phyloP scores from a whole-genome alignment of 2,797 vertebrate genomes.

The Taeniopygia guttata region DNA sequence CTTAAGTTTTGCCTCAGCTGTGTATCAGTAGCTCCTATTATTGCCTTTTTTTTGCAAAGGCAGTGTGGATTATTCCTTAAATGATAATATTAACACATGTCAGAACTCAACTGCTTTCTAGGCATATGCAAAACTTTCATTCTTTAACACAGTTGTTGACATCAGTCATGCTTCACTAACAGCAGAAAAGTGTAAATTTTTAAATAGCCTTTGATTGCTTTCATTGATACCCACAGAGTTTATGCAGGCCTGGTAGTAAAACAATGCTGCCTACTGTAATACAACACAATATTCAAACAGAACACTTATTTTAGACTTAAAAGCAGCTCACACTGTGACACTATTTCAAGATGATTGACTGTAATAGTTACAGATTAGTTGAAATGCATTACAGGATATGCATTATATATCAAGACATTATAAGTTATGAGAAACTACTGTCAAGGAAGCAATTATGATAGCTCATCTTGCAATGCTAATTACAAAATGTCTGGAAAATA shows the following conservation, averaged over 20 bases:
- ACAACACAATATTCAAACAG: background rate
- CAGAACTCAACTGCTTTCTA: background rate
- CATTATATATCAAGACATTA: constrained; percentile 60
- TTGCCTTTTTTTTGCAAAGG: background rate
- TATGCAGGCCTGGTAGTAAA: background rate
- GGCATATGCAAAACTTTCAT: background rate
- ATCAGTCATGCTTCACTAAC: background rate
- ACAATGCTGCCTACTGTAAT: background rate
- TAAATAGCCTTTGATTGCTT: background rate
- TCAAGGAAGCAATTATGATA: constrained; percentile 56
- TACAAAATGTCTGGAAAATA: constrained; percentile 50
- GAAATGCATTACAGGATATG: constrained; percentile 50
- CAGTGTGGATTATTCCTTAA: background rate
- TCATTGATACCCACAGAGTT: background rate
- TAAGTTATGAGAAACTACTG: constrained; percentile 46
- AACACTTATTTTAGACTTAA: background rate
- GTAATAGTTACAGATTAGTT: constrained; percentile 18
- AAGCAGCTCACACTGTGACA: background rate
- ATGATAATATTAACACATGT: background rate
- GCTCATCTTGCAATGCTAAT: constrained; percentile 47
- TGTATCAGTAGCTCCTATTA: background rate
- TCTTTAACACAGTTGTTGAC: background rate
- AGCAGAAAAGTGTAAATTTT: background rate
- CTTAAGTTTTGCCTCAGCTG: background rate
- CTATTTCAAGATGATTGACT: constrained; percentile 51